A percentile compares a stretch with the other conserved stretches of the same genome.
Evolutionary conservation across 2,888 invertebrate species (phyloP).

Genomic region (Xylophagus ater): DNA sequence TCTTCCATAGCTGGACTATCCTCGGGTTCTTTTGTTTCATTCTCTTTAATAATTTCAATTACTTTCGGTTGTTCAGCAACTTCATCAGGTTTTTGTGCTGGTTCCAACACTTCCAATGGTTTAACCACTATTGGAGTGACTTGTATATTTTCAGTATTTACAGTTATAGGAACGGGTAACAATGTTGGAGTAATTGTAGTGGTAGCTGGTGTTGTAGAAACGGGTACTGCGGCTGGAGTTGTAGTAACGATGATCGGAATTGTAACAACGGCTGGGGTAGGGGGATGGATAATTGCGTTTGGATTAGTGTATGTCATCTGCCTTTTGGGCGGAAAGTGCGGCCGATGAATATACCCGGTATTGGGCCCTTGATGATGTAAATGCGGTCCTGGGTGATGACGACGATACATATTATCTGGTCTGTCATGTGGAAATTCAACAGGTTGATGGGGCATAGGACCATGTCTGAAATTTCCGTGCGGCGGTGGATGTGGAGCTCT

Average conservation of each 20-base stretch:
- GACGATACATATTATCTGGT: slow-evolving; percentile 27
- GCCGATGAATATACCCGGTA: too few relatives aligned
- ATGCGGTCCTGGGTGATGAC: slow-evolving; percentile 22
- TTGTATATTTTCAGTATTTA: too few relatives aligned
- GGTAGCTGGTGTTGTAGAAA: background rate
- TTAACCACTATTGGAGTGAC: too few relatives aligned
- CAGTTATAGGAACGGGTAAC: background rate
- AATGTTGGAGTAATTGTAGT: background rate
- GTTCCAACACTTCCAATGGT: too few relatives aligned
- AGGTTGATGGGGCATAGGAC: slow-evolving; percentile 26
- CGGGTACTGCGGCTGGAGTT: background rate
- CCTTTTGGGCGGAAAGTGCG: slow-evolving; percentile 33
- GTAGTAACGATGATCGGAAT: slow-evolving; percentile 1
- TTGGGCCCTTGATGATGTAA: slow-evolving; percentile 5
- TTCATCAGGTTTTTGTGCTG: too few relatives aligned
- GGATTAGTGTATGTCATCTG: slow-evolving; percentile 33
- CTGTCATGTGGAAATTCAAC: slow-evolving; percentile 26
- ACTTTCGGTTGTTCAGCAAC: background rate
- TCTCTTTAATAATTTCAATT: too few relatives aligned
- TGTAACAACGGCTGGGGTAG: slow-evolving; percentile 11
- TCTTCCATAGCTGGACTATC: slow-evolving; percentile 13
- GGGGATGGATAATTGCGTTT: slow-evolving; percentile 27
- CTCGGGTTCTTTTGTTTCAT: too few relatives aligned
- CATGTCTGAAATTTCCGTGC: slow-evolving; percentile 4
- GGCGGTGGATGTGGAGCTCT: too few relatives aligned